These are phyloP conservation scores for Hippocampus zosterae DNA, from an alignment of 2,113 vertebrate species.

Conservation along the genomic window DNA sequence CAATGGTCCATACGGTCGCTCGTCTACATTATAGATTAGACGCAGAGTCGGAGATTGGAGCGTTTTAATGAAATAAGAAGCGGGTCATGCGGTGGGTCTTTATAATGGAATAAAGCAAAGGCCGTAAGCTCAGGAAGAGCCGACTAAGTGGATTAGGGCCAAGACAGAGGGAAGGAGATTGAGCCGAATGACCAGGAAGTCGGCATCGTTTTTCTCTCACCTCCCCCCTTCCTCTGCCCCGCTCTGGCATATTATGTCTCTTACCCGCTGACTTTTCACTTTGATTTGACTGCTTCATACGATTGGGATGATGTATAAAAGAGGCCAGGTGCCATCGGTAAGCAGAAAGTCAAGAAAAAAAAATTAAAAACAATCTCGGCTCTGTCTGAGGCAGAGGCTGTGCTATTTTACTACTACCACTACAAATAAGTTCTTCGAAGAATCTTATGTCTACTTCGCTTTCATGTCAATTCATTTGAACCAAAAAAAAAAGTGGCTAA, in stretches of 20 bases:
- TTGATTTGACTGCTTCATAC: slow-evolving; percentile 59
- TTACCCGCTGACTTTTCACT: slow-evolving; percentile 38
- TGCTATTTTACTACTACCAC: neutral
- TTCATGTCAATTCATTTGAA: no score
- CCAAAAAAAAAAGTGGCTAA: no score
- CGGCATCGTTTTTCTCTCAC: slow-evolving; percentile 49
- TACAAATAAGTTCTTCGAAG: no score
- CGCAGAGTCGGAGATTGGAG: slow-evolving; percentile 56
- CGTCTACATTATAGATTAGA: slow-evolving; percentile 59
- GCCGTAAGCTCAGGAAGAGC: slow-evolving; percentile 66
- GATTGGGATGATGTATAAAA: slow-evolving; percentile 44
- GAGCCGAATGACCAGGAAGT: slow-evolving; percentile 50
- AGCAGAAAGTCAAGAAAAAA: neutral
- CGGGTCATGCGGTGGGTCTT: slow-evolving; percentile 62
- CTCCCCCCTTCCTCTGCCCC: slow-evolving; percentile 19
- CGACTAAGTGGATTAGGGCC: slow-evolving; percentile 70
- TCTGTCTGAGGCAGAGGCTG: neutral
- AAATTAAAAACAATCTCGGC: neutral
- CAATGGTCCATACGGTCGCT: slow-evolving; percentile 5
- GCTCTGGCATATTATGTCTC: slow-evolving; percentile 41
- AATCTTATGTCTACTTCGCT: no score
- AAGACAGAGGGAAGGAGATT: slow-evolving; percentile 55
- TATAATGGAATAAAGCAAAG: slow-evolving; percentile 71
- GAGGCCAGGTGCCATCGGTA: slow-evolving; percentile 13
- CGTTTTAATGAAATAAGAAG: slow-evolving; percentile 70